Conservation (phyloP, 2,888 invertebrate genomes). For the Cheilosia grossa region DNA sequence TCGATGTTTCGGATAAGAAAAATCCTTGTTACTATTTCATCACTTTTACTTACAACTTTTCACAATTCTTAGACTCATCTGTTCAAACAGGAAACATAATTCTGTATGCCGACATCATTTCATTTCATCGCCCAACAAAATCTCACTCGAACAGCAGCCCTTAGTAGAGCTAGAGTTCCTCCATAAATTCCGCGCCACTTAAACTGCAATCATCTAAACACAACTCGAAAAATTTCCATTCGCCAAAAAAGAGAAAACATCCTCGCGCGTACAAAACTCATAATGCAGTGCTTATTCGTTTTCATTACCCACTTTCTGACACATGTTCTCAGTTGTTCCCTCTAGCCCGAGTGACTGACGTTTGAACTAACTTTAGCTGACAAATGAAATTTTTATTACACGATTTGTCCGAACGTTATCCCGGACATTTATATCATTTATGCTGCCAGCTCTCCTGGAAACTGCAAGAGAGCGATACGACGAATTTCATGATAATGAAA, state of each 20-base stretch:
- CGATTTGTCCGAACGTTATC: conserved; percentile 70
- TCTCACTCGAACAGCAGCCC: too few species aligned
- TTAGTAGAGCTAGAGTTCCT: background rate
- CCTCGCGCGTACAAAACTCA: background rate
- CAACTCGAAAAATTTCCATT: background rate
- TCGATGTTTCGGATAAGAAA: too few species aligned
- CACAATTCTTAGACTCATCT: too few species aligned
- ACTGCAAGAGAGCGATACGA: conserved; percentile 9
- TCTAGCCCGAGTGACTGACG: conserved; percentile 33
- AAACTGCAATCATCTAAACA: conserved; percentile 14
- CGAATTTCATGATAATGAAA: conserved; percentile 65
- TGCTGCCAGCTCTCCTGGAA: conserved; percentile 10
- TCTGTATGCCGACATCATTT: too few species aligned
- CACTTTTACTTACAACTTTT: too few species aligned
- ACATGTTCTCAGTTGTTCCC: conserved; percentile 18
- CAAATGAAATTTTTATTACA: conserved; percentile 73
- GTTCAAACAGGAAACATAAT: too few species aligned
- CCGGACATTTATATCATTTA: conserved; percentile 69
- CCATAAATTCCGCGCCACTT: conserved; percentile 13
- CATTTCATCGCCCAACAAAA: too few species aligned
- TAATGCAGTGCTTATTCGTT: conserved; percentile 27
- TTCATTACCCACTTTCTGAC: conserved; percentile 40
- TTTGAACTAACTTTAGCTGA: conserved; percentile 67
- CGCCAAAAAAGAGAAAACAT: background rate
- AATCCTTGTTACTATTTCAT: too few species aligned